A percentile compares a stretch with the other conserved stretches of the same genome.
Conservation (phyloP, 2,888 invertebrate species). For the Tuta absoluta region DNA sequence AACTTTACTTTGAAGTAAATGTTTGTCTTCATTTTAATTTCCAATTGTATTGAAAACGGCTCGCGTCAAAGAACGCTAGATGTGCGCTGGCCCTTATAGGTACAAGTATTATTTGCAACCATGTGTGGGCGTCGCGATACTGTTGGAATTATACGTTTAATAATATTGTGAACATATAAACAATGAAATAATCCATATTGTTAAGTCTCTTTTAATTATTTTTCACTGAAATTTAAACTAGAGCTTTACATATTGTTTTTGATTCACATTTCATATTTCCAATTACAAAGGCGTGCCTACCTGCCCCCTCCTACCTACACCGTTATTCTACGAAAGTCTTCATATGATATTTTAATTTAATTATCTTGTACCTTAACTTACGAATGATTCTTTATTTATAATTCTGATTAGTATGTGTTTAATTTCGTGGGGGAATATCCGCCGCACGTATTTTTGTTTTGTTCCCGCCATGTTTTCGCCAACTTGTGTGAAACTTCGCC, state of each 20-base stretch:
- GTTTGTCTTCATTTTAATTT: no score
- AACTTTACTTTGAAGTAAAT: no score
- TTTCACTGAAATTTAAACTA: background rate
- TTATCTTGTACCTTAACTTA: no score
- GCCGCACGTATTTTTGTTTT: constrained; percentile 5
- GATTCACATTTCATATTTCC: no score
- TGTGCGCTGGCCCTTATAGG: no score
- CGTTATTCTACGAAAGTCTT: no score
- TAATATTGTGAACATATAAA: background rate
- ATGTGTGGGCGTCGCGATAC: background rate
- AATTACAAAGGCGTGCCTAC: no score
- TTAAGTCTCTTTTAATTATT: background rate
- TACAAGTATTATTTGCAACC: background rate
- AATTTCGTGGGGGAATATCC: background rate
- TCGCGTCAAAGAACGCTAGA: no score
- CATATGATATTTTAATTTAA: no score
- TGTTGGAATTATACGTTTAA: background rate
- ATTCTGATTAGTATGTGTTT: background rate
- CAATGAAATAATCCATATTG: background rate
- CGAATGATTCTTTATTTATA: no score
- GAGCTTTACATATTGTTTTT: background rate
- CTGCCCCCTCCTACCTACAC: no score
- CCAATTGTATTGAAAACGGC: no score
- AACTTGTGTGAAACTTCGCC: background rate
- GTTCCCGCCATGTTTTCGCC: background rate